Percentiles rank a stretch among this genome's conserved stretches.
phyloP scores from a whole-genome alignment of 2,888 invertebrate genomes.

The Himalopsyche tibetana region DNA sequence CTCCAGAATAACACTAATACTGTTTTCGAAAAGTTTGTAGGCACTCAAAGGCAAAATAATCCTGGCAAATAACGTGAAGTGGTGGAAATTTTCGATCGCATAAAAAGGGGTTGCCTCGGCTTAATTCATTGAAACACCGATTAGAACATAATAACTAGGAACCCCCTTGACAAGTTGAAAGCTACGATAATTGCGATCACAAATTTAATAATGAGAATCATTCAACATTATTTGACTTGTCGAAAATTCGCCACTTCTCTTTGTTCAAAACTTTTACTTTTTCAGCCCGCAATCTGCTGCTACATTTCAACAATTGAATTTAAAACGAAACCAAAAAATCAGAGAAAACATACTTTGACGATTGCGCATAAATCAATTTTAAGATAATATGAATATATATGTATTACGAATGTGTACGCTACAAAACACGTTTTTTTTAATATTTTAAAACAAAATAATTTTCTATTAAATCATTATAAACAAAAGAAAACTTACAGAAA shows the following conservation, averaged over 20 bases:
- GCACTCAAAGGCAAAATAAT: constrained; percentile 29
- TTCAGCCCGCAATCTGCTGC: not conserved
- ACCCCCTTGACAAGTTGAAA: not conserved
- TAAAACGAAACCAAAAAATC: not conserved
- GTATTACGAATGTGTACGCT: too few species aligned
- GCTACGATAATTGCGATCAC: constrained; percentile 18
- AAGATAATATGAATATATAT: too few species aligned
- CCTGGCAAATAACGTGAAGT: not conserved
- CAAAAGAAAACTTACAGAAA: too few species aligned
- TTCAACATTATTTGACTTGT: constrained; percentile 35
- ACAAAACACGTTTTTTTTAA: too few species aligned
- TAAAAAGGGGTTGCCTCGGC: not conserved
- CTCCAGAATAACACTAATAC: not conserved
- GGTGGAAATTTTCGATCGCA: constrained; percentile 6
- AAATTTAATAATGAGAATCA: constrained; percentile 34
- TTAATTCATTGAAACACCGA: constrained; percentile 9
- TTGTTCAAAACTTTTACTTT: not conserved
- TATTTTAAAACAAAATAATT: too few species aligned
- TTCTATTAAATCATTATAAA: too few species aligned
- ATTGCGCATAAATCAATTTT: too few species aligned
- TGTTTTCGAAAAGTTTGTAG: not conserved
- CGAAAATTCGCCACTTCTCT: not conserved
- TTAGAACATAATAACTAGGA: constrained; percentile 28
- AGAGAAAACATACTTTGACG: too few species aligned
- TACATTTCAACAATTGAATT: not conserved